phyloP scores from a whole-genome alignment of 1,140 invertebrate genomes.

The Pseudomyrmex gracilis region DNA sequence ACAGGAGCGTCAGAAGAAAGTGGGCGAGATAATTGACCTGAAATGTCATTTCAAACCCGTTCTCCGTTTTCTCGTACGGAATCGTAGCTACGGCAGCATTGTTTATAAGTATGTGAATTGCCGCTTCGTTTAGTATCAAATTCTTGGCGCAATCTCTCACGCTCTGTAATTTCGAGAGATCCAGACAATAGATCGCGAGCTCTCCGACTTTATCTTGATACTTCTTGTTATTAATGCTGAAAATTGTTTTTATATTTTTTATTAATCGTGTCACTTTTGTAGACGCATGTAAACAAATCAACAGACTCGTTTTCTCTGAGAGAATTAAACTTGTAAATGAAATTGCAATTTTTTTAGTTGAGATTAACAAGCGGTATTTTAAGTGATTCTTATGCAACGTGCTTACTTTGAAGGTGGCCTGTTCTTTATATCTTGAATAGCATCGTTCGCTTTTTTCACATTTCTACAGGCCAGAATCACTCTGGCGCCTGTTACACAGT shows the following conservation, averaged over 20 bases:
- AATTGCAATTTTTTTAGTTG: no score
- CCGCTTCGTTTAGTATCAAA: constrained; percentile 86
- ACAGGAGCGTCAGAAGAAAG: constrained; percentile 92
- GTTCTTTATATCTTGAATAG: constrained; percentile 82
- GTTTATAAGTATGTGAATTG: constrained; percentile 91
- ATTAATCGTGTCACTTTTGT: neutral
- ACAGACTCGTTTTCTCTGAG: neutral
- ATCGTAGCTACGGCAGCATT: constrained; percentile 93
- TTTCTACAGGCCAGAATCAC: constrained; percentile 89
- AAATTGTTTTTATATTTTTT: constrained; percentile 33
- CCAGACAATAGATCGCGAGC: constrained; percentile 87
- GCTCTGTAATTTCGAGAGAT: constrained; percentile 91
- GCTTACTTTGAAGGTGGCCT: constrained; percentile 61
- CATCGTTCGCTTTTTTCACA: constrained; percentile 84
- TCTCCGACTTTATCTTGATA: constrained; percentile 85
- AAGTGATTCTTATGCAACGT: neutral
- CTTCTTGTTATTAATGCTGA: constrained; percentile 72
- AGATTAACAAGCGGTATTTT: neutral
- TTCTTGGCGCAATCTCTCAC: constrained; percentile 89
- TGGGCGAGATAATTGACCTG: constrained; percentile 93
- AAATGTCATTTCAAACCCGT: constrained; percentile 93
- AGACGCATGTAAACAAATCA: neutral
- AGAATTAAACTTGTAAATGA: neutral
- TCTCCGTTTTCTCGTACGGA: constrained; percentile 88
- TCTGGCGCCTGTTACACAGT: constrained; percentile 84